Evolutionary conservation across 2,113 vertebrate genomes (phyloP), one percentile per base, ranked within the genome.

Genomic region (Lophius piscatorius): DNA sequence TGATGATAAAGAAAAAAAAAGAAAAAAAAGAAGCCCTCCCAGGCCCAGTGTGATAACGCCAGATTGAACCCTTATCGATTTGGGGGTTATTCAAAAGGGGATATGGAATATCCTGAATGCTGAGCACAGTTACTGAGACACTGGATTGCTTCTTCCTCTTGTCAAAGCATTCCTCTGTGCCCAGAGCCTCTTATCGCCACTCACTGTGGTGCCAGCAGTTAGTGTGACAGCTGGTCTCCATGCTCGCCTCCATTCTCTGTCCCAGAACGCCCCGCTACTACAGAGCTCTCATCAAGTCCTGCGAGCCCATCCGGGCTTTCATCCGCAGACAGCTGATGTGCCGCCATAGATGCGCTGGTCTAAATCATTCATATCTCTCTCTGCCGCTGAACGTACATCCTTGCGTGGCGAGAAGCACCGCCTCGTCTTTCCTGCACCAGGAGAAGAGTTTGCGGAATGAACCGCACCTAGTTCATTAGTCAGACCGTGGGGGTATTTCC

Each of bases 351-450:
- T 89, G 29, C 9, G 85, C 85, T 80, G 24, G 34, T 79, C 84
- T 89, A 86, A 89, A 90, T 90, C 81, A 87, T 90, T 89, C 67
- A 90, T 86, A 74, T 42, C 65, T 69, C 65, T 70, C 50, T 77
- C 69, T 54, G 33, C 70, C 52, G 47, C 76, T 72, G 65, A 71
- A 82, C 81, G 76, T 73, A 64, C 62, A 59, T 50, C 60, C 36
- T n/a, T 33, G 64, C 58, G 66, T 24, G 45, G 5, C 47, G 63
- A 60, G 72, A 70, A 74, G 22, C 34, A 52, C 57, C 9, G 35
- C 70, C 14, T 75, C 64, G 45, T 68, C 59, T 56, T 59, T 61
- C 18, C 14, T 36, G 39, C 29, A 52, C 31, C 65, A 64, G 21
- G 36, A 24, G 49, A 5, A 9, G 20, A 56, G 18, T 58, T 58